Evolutionary conservation across 2,888 invertebrate species (phyloP).

Genomic region (Mesorhabditis sp.): DNA sequence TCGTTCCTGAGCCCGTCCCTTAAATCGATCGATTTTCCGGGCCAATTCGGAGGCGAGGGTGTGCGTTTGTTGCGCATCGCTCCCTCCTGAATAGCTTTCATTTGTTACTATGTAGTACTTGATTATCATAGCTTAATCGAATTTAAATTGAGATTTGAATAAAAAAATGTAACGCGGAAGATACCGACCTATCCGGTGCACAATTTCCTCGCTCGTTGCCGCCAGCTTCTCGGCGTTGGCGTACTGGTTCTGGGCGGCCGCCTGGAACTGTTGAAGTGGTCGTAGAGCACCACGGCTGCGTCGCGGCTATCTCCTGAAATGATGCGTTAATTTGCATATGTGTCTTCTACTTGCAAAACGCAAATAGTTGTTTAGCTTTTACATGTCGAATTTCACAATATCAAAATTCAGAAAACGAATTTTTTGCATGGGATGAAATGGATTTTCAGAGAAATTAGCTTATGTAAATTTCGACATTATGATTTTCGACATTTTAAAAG

Average conservation of each 20-base stretch:
- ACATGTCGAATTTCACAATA: too few relatives aligned
- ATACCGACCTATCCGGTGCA: constrained; percentile 17
- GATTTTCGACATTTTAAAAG: too few relatives aligned
- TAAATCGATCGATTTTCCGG: background rate
- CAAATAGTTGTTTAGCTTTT: too few relatives aligned
- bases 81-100: background rate
- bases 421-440: too few relatives aligned
- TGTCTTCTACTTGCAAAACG: background rate
- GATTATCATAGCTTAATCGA: too few relatives aligned
- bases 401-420: too few relatives aligned
- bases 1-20: background rate
- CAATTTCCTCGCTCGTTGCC: constrained; percentile 25
- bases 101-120: too few relatives aligned
- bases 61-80: background rate
- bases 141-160: too few relatives aligned
- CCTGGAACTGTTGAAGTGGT: constrained; percentile 46
- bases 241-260: constrained; percentile 51
- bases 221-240: constrained; percentile 46
- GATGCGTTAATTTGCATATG: background rate
- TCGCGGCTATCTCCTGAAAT: constrained; percentile 26
- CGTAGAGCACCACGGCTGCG: constrained; percentile 27
- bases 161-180: too few relatives aligned
- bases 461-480: too few relatives aligned
- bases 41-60: background rate
- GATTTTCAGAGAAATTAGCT: too few relatives aligned